These are phyloP conservation scores for Sclerodermus sp. DNA, from an alignment of 2,888 invertebrate genomes.

Conservation along the genomic window DNA sequence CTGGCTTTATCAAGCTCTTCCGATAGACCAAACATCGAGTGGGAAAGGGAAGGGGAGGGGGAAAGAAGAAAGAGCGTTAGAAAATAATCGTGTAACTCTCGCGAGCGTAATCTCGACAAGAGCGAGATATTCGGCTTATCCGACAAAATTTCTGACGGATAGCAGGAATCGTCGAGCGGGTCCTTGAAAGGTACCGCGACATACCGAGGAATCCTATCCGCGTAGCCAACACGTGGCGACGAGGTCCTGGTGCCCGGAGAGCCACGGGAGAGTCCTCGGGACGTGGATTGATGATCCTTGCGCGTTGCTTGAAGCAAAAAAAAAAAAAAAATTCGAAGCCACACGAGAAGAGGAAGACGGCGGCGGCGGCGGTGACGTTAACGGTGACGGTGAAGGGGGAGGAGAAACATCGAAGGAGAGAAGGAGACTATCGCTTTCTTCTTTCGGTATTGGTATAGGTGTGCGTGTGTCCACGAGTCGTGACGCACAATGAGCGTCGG, in stretches of 20 bases:
- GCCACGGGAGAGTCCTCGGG: constrained; percentile 22
- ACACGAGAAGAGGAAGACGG: constrained; percentile 1
- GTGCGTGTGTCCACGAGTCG: neutral
- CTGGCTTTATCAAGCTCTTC: no score
- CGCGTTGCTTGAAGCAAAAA: constrained; percentile 13
- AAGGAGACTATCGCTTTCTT: constrained; percentile 23
- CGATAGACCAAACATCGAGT: no score
- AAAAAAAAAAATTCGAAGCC: constrained; percentile 1
- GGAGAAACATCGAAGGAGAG: neutral
- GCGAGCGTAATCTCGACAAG: no score
- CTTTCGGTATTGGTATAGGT: neutral
- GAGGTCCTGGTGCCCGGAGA: constrained; percentile 4
- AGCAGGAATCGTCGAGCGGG: constrained; percentile 4
- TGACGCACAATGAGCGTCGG: constrained; percentile 24
- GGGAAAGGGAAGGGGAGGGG: no score
- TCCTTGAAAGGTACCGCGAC: constrained; percentile 4
- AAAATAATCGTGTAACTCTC: no score
- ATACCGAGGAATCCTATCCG: neutral
- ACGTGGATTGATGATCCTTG: constrained; percentile 42
- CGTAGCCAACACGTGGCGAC: neutral
- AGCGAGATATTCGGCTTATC: no score
- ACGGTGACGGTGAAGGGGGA: neutral
- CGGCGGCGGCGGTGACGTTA: constrained; percentile 1
- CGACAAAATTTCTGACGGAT: no score
- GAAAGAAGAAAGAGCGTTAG: no score